A percentile compares a stretch with the other conserved stretches of the same genome.
These are phyloP conservation scores for Clarias macrocephalus DNA, from an alignment of 2,113 vertebrate genomes.

Conservation along the genomic window DNA sequence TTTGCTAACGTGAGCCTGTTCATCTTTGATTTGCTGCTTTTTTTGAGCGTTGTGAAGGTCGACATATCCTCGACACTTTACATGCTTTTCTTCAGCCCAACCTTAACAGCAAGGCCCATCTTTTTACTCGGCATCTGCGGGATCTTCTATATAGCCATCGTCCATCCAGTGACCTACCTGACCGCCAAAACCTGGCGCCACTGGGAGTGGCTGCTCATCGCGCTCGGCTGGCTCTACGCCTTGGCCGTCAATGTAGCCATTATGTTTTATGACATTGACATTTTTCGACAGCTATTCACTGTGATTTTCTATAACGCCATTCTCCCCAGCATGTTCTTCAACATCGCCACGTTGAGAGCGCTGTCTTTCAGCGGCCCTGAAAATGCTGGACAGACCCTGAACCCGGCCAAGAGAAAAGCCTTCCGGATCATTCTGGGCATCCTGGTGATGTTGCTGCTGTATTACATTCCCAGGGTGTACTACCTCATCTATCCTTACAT, in stretches of 20 bases:
- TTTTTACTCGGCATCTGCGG: conserved; percentile 18
- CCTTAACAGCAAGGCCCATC: conserved; percentile 9
- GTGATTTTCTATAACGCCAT: not conserved
- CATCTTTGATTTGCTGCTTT: not conserved
- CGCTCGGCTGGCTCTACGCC: conserved; percentile 25
- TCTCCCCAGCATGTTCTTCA: not conserved
- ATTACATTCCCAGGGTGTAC: conserved; percentile 7
- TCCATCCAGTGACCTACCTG: conserved; percentile 38
- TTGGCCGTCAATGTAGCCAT: not conserved
- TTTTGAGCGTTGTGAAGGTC: not conserved
- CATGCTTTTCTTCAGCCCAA: not conserved
- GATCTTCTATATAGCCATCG: conserved; percentile 45
- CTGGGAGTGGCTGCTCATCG: not conserved
- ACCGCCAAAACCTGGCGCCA: not conserved
- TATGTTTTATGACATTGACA: not conserved
- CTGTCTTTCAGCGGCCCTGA: not conserved
- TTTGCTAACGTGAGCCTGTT: too few species aligned
- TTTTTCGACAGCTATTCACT: not conserved
- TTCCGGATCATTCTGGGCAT: conserved; percentile 20
- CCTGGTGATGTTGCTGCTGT: not conserved
- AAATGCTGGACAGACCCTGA: not conserved
- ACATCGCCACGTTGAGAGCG: not conserved
- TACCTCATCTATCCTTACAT: conserved; percentile 3
- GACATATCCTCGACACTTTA: not conserved
- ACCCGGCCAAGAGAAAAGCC: conserved; percentile 37